Evolutionary conservation across 2,113 vertebrate species (phyloP).

Genomic region (Podarcis raffonei): DNA sequence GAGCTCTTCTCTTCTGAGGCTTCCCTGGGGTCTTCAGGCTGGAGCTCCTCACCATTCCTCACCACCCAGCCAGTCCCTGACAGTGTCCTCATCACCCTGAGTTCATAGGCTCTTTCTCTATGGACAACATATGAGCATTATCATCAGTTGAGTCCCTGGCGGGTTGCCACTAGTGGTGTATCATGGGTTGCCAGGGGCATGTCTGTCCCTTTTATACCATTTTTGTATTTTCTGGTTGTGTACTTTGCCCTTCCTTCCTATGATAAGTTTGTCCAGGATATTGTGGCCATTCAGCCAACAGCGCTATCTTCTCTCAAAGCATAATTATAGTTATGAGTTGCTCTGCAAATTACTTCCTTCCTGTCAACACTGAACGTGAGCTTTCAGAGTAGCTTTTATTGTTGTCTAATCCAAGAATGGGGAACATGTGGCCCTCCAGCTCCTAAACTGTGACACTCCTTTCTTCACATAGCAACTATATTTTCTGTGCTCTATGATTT

Average conservation of each 20-base stretch:
- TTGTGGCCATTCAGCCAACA: not conserved
- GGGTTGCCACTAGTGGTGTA: not conserved
- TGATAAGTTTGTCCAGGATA: not conserved
- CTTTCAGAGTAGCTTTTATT: not conserved
- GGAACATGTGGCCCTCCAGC: no score
- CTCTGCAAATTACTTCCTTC: not conserved
- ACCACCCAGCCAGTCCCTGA: no score
- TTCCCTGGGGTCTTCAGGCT: no score
- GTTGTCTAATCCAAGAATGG: not conserved
- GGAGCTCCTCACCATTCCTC: no score
- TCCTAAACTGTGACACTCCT: no score
- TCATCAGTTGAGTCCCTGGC: not conserved
- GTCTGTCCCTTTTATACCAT: not conserved
- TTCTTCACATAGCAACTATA: not conserved
- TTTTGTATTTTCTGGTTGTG: not conserved
- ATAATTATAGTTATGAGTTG: not conserved
- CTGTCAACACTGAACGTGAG: not conserved
- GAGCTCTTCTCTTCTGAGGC: no score
- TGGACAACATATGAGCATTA: not conserved
- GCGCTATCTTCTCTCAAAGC: not conserved
- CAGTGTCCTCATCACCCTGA: not conserved
- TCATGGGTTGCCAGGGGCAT: not conserved
- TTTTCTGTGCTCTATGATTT: not conserved
- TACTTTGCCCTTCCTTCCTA: not conserved
- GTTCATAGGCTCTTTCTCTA: not conserved